A percentile compares a stretch with the other conserved stretches of the same genome.
Evolutionary conservation across 2,888 invertebrate species (phyloP).

Genomic region (Boloria euphrosyne): DNA sequence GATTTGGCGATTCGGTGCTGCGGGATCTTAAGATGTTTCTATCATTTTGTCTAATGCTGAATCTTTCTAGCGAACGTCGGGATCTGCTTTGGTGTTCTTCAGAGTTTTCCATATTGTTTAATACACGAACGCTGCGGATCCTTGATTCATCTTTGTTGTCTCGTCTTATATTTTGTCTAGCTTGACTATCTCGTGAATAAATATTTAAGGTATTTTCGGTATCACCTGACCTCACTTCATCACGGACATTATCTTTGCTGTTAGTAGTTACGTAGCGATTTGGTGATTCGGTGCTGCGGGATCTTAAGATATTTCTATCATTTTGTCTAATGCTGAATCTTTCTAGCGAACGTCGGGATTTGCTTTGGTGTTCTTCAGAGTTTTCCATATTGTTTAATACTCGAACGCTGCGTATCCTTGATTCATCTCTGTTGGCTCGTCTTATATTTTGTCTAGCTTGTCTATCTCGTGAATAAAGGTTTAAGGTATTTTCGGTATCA

Average conservation of each 20-base stretch:
- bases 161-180: conserved; percentile 2
- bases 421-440: not conserved
- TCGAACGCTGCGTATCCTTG: not conserved
- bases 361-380: too few species aligned
- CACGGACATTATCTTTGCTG: too few species aligned
- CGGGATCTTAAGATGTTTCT: not conserved
- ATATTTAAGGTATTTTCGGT: not conserved
- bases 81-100: too few species aligned
- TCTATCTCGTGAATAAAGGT: not conserved
- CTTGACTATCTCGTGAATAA: not conserved
- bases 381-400: not conserved
- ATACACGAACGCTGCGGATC: not conserved
- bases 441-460: not conserved
- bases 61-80: not conserved
- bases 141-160: not conserved
- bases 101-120: not conserved
- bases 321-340: not conserved
- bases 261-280: not conserved
- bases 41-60: not conserved
- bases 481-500: not conserved
- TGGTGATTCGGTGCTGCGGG: not conserved
- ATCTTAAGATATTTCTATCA: not conserved
- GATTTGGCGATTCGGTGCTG: not conserved
- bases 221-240: not conserved
- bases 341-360: not conserved